Base-by-base conservation (phyloP, 1,140 invertebrate genomes). In the Eupristina koningsbergeri region DNA sequence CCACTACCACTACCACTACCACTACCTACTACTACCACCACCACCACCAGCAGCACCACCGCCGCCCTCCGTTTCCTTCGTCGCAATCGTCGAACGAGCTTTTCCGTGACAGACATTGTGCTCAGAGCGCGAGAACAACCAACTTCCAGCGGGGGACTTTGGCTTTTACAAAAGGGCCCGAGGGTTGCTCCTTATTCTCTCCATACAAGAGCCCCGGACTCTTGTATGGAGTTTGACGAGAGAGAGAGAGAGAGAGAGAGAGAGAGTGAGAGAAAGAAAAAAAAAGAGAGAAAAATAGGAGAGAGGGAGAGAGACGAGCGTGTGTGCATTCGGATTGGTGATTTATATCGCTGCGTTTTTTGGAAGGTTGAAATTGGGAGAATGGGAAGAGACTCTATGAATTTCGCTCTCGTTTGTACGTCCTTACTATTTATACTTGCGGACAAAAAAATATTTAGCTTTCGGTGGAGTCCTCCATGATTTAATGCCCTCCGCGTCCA, bases 71-170 rank as follows among this genome's bases (percentile, higher is more conserved):
- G 45, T 63, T 86, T 86, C 85, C 85, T 88, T 84, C 86, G 58
- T 83, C 84, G 73, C 15, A 81, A 47, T 58, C 85, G 76, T 7
- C 84, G 79, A 83, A 80, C 83, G 80, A 34, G 74, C 85, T 80
- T 80, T 80, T 71, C 76, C 67, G 45, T 87, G 88, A 91, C 85
- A 86, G 86, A 89, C 87, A 86, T 80, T 76, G 85, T 74, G 53
- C 86, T n/a, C n/a, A 87, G 86, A 82, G 84, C 86, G 85, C 79
- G 74, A 76, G 47, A 29, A 58, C 79, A 77, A 84, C 84, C 63
- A 53, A 41, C 39, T 75, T 41, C 45, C 63, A 53, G 61, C 74
- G 75, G 36, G 61, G 26, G n/a, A 17, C 19, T 47, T n/a, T 19
- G n/a, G 22, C 63, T 58, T 80, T 80, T 80, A 29, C 71, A 74